A percentile compares a stretch with the other conserved stretches of the same genome.
Conservation (phyloP, 2,113 vertebrate species). For the Scatophagus argus region DNA sequence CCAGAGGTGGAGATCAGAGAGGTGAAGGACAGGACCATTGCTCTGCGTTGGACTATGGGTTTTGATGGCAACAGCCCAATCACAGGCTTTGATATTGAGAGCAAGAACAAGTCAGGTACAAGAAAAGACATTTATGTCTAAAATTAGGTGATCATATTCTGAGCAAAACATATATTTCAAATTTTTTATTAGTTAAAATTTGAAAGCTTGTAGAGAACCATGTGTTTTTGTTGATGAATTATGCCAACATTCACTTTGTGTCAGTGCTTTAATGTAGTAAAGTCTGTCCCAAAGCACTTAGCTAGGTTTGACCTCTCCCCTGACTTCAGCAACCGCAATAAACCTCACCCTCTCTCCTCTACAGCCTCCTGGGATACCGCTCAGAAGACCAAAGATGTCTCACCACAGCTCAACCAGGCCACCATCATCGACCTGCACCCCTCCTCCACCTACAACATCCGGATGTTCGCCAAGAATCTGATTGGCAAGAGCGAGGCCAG, state of each 20-base stretch:
- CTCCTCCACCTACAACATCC: constrained; percentile 98
- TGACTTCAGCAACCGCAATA: constrained; percentile 53
- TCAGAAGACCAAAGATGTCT: constrained; percentile 99
- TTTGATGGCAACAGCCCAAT: constrained; percentile 99
- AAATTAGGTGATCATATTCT: neutral
- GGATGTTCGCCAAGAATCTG: constrained; percentile 99
- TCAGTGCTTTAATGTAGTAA: constrained; percentile 26
- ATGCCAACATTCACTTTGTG: constrained; percentile 32
- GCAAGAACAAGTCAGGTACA: constrained; percentile 98
- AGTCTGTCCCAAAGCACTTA: constrained; percentile 59
- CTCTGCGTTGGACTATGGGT: constrained; percentile 98
- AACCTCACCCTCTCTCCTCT: constrained; percentile 43
- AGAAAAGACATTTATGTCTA: neutral
- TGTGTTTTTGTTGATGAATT: constrained; percentile 20
- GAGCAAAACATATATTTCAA: neutral
- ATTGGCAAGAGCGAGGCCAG: constrained; percentile 98
- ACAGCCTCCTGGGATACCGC: constrained; percentile 98
- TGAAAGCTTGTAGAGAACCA: accelerated
- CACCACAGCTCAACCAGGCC: constrained; percentile 98
- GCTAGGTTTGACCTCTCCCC: constrained; percentile 39
- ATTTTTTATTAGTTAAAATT: neutral
- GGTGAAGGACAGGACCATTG: constrained; percentile 95
- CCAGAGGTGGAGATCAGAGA: constrained; percentile 98
- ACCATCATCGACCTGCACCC: constrained; percentile 99
- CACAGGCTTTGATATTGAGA: constrained; percentile 97